phyloP scores from a whole-genome alignment of 2,888 invertebrate species.

The Scelioninae gen. 1 region DNA sequence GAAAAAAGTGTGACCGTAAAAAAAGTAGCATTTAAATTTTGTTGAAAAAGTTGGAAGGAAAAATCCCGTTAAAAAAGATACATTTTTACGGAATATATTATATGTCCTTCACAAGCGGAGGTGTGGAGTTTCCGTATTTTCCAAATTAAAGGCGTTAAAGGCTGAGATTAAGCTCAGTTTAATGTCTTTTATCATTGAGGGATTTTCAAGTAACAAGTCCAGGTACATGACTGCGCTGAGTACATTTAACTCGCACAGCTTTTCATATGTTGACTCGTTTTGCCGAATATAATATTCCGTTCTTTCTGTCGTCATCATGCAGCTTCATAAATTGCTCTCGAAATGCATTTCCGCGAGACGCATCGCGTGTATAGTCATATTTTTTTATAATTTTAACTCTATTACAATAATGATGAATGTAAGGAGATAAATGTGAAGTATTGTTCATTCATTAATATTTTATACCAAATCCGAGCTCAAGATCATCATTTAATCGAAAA shows the following conservation, averaged over 20 bases:
- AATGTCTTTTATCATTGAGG: slow-evolving; percentile 36
- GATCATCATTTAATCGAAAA: neutral
- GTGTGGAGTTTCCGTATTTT: no score
- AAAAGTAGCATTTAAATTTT: no score
- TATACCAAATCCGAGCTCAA: neutral
- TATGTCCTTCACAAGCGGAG: no score
- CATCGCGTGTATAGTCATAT: slow-evolving; percentile 5
- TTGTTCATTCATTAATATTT: neutral
- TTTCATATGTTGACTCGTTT: slow-evolving; percentile 36
- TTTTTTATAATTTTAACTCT: neutral
- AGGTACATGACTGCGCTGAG: slow-evolving; percentile 24
- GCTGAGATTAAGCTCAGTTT: slow-evolving; percentile 29
- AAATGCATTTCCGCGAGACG: slow-evolving; percentile 57
- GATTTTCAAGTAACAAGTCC: slow-evolving; percentile 31
- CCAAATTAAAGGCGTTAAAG: slow-evolving; percentile 2
- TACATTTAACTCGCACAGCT: slow-evolving; percentile 52
- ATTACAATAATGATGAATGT: neutral
- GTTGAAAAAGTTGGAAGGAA: no score
- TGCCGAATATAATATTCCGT: slow-evolving; percentile 41
- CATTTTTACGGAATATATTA: no score
- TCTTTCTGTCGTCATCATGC: slow-evolving; percentile 55
- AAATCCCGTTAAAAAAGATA: no score
- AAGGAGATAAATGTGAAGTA: slow-evolving; percentile 9
- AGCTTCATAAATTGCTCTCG: slow-evolving; percentile 66
- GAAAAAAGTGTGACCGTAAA: no score